Conservation (phyloP, 2,888 invertebrate species). For the Dryobotodes eremita region DNA sequence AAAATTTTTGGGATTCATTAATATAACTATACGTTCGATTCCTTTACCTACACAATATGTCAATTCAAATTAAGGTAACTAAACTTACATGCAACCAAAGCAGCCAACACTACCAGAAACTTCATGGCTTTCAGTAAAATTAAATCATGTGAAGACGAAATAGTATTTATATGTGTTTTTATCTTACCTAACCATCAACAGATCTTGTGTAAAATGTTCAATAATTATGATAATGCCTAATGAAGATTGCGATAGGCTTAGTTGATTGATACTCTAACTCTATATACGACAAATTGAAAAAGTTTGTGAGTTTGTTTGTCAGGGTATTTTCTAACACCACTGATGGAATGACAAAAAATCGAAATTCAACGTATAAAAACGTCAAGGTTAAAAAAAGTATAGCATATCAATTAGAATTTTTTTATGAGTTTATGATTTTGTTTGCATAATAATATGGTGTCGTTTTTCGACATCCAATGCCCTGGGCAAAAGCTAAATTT, state of each 20-base stretch:
- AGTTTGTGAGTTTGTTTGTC: slow-evolving; percentile 14
- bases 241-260: slow-evolving; percentile 22
- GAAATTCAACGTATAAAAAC: neutral
- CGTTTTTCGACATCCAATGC: neutral
- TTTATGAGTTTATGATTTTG: neutral
- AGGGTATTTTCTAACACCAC: neutral
- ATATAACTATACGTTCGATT: neutral
- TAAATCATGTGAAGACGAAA: slow-evolving; percentile 25
- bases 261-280: neutral
- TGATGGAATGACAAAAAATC: neutral
- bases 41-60: neutral
- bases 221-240: slow-evolving; percentile 10
- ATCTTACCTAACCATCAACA: slow-evolving; percentile 15
- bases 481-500: neutral
- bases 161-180: slow-evolving; percentile 37
- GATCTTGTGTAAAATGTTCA: slow-evolving; percentile 22
- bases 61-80: neutral
- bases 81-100: slow-evolving; percentile 46
- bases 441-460: neutral
- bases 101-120: slow-evolving; percentile 46
- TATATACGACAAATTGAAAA: neutral
- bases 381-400: neutral
- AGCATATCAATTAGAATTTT: neutral
- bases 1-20: neutral
- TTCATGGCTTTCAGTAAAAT: slow-evolving; percentile 32